Percentiles rank a stretch among this genome's conserved stretches.
Conservation (phyloP, 2,113 vertebrate genomes). For the Saccopteryx bilineata region DNA sequence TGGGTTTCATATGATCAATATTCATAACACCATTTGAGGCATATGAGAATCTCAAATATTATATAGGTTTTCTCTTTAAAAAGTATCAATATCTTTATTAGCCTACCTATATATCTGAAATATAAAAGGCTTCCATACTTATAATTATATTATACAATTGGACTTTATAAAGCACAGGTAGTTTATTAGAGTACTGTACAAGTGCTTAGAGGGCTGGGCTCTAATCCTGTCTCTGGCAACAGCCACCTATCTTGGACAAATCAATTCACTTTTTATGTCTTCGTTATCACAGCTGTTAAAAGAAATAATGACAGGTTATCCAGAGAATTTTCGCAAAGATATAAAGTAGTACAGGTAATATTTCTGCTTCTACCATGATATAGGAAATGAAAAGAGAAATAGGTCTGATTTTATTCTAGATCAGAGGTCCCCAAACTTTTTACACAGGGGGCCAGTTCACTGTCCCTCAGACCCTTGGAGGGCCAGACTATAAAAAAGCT, state of each 20-base stretch:
- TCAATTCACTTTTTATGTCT: background rate
- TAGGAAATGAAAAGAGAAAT: background rate
- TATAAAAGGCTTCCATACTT: background rate
- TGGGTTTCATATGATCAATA: background rate
- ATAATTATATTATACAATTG: background rate
- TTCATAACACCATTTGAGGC: background rate
- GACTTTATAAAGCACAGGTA: background rate
- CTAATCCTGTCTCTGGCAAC: background rate
- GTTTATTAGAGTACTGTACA: background rate
- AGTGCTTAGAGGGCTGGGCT: background rate
- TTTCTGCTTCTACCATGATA: background rate
- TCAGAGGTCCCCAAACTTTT: too few species aligned
- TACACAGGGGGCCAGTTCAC: too few species aligned
- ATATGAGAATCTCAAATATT: constrained; percentile 18
- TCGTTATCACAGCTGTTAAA: background rate
- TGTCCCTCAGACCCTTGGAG: too few species aligned
- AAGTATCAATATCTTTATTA: constrained; percentile 2
- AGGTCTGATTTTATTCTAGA: background rate
- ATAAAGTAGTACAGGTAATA: background rate
- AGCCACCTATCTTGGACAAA: background rate
- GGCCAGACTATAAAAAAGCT: too few species aligned
- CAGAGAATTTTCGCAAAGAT: background rate
- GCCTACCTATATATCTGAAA: background rate
- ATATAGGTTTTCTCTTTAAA: constrained; percentile 37
- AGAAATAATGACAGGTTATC: background rate